Base-by-base conservation (phyloP, 2,888 invertebrate species). In the Drosophila antonietae region DNA sequence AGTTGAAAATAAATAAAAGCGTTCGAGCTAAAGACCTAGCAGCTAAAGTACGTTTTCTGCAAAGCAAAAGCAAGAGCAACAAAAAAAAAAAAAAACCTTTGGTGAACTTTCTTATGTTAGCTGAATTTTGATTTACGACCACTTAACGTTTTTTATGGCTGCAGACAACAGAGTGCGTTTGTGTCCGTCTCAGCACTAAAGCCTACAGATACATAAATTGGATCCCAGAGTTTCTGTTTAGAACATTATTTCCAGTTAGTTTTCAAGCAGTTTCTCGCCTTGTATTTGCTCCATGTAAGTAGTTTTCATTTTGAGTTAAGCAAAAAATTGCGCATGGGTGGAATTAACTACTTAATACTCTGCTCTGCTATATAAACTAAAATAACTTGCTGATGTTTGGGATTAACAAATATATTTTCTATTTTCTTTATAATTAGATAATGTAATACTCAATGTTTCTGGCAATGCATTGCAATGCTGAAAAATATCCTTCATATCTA, bases 121-220 rank as follows among this genome's bases (percentile, higher is more conserved):
- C 76, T 71, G 73, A 86, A 76, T 88, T 88, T 88, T 84, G 83
- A 84, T 84, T 84, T 84, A 84, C 87, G 87, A 87, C 89, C 83
- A 88, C 83, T 84, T 84, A 87, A 87, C 76, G 84, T 84, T 88
- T 86, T 83, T 84, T 88, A 84, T 83, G 76, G 69, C 59, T 62
- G 55, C 78, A 41, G 67, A 78, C 76, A 75, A 66, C 69, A 75
- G 69, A 80, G 56, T 58, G 62, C 65, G 75, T 75, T 78, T 79
- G 60, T 74, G 63, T 75, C 46, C 62, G 60, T 56, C 49, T 46
- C 60, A 61, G 70, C 68, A 58, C 70, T 61, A 69, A 71, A 64
- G 57, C 58, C 53, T 44, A 71, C 66, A 52, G 44, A 70, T 60
- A 49, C 65, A 79, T 63, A 63, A 77, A 75, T 52, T 66, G 59